These are phyloP conservation scores for Paralvinella palmiformis DNA, from an alignment of 1,140 invertebrate genomes.

Conservation along the genomic window DNA sequence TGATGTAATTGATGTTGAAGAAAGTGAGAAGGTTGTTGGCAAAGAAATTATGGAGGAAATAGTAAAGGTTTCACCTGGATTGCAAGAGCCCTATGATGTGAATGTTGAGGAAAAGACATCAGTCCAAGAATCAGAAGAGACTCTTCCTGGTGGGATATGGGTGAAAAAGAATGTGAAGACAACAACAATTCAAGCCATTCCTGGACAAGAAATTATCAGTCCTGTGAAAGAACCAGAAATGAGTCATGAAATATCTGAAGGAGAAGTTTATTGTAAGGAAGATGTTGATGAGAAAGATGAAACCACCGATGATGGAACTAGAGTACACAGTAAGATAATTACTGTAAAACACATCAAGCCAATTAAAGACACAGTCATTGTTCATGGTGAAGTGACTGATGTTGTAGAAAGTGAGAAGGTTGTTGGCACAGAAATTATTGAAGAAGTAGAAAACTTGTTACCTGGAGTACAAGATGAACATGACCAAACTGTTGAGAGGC, in stretches of 20 bases:
- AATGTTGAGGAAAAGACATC: not conserved
- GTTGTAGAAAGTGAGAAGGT: not conserved
- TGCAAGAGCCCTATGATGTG: not conserved
- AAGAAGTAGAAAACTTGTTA: slow-evolving; percentile 7
- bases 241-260: not conserved
- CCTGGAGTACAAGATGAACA: slow-evolving; percentile 1
- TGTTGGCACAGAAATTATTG: slow-evolving; percentile 15
- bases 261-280: slow-evolving; percentile 17
- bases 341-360: not conserved
- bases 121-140: slow-evolving; percentile 20
- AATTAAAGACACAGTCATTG: no score
- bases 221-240: not conserved
- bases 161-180: slow-evolving; percentile 16
- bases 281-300: slow-evolving; percentile 34
- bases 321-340: not conserved
- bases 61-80: slow-evolving; percentile 6
- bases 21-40: slow-evolving; percentile 25
- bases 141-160: slow-evolving; percentile 7
- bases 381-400: no score
- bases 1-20: slow-evolving; percentile 26
- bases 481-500: not conserved
- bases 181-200: not conserved
- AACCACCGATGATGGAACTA: slow-evolving; percentile 5
- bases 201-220: not conserved
- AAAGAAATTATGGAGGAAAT: slow-evolving; percentile 14